These are phyloP conservation scores for Phortica magna DNA, from an alignment of 2,888 invertebrate species.

Conservation along the genomic window DNA sequence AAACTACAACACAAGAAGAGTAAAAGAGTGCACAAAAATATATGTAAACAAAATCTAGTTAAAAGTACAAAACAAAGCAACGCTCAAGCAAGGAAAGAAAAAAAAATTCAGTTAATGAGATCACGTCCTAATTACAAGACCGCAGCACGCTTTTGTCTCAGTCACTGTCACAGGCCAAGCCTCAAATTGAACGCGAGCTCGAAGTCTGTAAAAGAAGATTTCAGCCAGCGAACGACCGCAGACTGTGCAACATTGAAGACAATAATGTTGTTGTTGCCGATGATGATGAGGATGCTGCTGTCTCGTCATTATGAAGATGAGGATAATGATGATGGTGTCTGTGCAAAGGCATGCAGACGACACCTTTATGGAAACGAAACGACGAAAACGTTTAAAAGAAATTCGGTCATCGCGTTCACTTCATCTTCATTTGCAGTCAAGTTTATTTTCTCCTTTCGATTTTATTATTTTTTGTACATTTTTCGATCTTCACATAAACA, in stretches of 20 bases:
- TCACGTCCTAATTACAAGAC: conserved; percentile 35
- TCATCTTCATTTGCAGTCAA: conserved; percentile 13
- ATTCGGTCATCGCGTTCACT: conserved; percentile 35
- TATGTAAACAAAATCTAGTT: neutral
- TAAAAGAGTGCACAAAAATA: neutral
- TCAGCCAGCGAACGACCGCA: neutral
- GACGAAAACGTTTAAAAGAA: conserved; percentile 16
- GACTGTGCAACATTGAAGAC: neutral
- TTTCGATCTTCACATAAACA: neutral
- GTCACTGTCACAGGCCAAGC: conserved; percentile 10
- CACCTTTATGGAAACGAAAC: conserved; percentile 4
- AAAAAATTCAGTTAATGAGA: conserved; percentile 27
- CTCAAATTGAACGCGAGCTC: neutral
- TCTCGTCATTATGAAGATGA: neutral
- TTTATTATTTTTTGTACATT: conserved; percentile 13
- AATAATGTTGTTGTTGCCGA: neutral
- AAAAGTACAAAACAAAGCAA: neutral
- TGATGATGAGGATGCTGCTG: neutral
- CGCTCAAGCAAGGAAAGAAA: conserved; percentile 1
- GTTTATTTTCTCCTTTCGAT: conserved; percentile 7
- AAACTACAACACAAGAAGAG: too few species aligned
- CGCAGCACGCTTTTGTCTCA: conserved; percentile 29
- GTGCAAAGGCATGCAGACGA: conserved; percentile 4
- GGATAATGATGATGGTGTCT: neutral
- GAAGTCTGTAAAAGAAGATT: conserved; percentile 49